phyloP scores from a whole-genome alignment of 2,113 vertebrate species.

The Spea bombifrons region DNA sequence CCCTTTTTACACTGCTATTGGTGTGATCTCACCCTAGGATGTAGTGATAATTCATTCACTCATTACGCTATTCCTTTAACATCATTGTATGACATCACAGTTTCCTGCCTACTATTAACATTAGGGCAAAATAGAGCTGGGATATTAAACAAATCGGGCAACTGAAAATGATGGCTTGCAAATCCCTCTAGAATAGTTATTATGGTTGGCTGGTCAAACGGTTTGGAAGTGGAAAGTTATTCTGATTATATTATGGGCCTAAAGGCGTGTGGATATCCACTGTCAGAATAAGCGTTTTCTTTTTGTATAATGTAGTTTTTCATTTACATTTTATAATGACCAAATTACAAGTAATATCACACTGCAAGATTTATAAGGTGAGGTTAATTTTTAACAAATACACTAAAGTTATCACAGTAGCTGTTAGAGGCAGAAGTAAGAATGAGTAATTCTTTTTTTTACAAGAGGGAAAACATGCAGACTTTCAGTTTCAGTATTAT shows the following conservation, averaged over 20 bases:
- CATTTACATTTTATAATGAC: slow-evolving; percentile 1
- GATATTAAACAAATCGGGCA: slow-evolving; percentile 3
- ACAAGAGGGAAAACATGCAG: no score
- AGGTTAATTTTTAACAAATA: not conserved
- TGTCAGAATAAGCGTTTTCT: not conserved
- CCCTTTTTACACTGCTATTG: not conserved
- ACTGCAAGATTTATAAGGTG: not conserved
- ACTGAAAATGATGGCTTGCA: slow-evolving; percentile 42
- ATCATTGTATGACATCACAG: slow-evolving; percentile 27
- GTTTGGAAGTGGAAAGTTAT: slow-evolving; percentile 34
- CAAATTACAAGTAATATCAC: not conserved
- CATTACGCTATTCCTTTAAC: not conserved
- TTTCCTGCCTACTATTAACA: not conserved
- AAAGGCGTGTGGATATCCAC: slow-evolving; percentile 15
- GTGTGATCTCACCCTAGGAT: slow-evolving; percentile 4
- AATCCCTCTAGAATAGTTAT: slow-evolving; percentile 36
- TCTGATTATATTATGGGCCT: slow-evolving; percentile 10
- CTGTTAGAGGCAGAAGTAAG: no score
- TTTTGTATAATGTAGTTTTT: slow-evolving; percentile 8
- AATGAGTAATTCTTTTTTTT: no score
- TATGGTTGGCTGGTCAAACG: slow-evolving; percentile 31
- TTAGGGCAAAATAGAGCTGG: not conserved
- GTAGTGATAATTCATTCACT: slow-evolving; percentile 12
- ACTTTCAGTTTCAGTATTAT: no score
- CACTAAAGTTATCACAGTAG: no score